Evolutionary conservation across 2,888 invertebrate genomes (phyloP), one percentile per base, ranked within the genome.

Genomic region (Lasioglossum malachurum): DNA sequence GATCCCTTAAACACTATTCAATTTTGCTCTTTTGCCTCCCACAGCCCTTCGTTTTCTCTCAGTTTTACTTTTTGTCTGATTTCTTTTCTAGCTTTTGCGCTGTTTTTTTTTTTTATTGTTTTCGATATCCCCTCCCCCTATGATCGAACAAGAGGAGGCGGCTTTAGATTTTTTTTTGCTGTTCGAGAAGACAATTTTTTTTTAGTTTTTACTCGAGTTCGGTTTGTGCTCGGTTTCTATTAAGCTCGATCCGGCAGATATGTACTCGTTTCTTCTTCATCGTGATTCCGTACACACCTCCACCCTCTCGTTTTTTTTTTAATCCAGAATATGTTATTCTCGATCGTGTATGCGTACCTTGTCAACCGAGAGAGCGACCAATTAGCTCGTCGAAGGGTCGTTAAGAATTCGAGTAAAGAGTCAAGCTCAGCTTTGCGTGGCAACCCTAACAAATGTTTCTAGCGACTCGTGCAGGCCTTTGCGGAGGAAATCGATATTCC

Each of bases 1-100:
- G 93, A 93, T 94, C 92, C 95, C 95, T 95, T 95, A 95, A 95
- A 95, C 95, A 94, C 95, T 95, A 95, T 89, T 89, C 88, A 87
- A 84, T 90, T 87, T 85, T 88, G 87, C 83, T 87, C 83, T 78
- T 44, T n/a, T 73, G 75, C 83, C 87, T 88, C 89, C 89, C 88
- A 82, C 82, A 89, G 88, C 88, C 87, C 88, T 82, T 81, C 82
- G 77, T 73, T 80, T 67, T 82, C 81, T 78, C 75, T 80, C 64
- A 5, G 12, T 71, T 23, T 12, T n/a, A 35, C 41, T 4, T n/a
- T 23, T 69, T 23, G 38, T 38, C 41, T 14, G 23, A 23, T 71
- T n/a, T 71, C 41, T 71, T 38, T 41, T 41, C 14, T 41, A 23
- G 23, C 38, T 71, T 23, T 38, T 23, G 67, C 31, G 16, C 19